Evolutionary conservation across 64 coral and sea anemone genomes (phyloP).

Genomic region (Dendrophyllia cribrosa): DNA sequence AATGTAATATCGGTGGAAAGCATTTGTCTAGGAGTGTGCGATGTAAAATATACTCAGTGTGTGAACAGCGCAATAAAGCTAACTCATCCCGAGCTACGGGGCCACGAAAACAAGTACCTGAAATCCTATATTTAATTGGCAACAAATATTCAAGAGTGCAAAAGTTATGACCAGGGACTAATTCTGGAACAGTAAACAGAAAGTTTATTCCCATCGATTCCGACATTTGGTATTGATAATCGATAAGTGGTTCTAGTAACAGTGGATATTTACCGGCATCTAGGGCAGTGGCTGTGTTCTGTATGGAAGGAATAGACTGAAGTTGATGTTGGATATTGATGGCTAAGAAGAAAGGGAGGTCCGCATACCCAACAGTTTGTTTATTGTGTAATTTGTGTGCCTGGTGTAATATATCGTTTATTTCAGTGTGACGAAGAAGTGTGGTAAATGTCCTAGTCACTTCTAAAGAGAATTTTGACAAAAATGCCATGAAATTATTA

Average conservation of each 20-base stretch:
- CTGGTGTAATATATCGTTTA: conserved; percentile 1
- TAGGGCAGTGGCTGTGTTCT: no score
- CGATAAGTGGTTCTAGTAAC: no score
- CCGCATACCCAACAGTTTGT: no score
- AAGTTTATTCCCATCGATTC: not conserved
- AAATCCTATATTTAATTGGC: conserved; percentile 33
- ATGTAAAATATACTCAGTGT: not conserved
- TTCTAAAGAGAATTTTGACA: not conserved
- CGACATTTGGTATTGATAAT: no score
- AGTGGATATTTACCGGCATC: no score
- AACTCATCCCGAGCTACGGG: conserved; percentile 14
- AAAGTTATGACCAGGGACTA: not conserved
- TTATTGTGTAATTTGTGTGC: not conserved
- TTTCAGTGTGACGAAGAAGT: not conserved
- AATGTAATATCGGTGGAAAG: not conserved
- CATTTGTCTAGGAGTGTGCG: not conserved
- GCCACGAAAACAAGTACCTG: not conserved
- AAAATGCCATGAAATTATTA: not conserved
- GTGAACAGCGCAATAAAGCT: not conserved
- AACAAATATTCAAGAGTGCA: conserved; percentile 26
- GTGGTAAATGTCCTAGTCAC: not conserved
- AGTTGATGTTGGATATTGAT: no score
- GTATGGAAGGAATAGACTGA: no score
- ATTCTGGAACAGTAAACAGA: conserved; percentile 1
- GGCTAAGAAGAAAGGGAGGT: no score